Evolutionary conservation across 2,888 invertebrate species (phyloP), one percentile per base, ranked within the genome.

Genomic region (Taphrorychus bicolor): DNA sequence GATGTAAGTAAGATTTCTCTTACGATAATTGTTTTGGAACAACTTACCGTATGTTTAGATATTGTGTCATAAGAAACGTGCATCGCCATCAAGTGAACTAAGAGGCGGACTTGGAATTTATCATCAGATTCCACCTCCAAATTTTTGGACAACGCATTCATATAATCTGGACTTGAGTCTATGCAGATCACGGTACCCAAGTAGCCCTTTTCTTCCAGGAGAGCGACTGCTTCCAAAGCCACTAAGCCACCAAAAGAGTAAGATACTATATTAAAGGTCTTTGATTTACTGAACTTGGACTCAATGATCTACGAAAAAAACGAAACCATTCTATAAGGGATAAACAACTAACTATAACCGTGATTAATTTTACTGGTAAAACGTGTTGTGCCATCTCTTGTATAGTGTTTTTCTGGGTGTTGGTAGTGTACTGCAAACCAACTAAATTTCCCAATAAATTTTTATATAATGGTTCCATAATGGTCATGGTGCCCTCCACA

Each of bases 201-300:
- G 59, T 84, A 84, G 72, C 91, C 91, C 75, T 86, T 83, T 5
- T 82, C 82, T 80, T 94, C 94, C 40, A 97, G 83, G 75, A 87
- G 85, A 5, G 87, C 83, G 3, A 89, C 91, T 66, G 97, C 83
- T 79, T 95, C 93, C 62, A 96, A 81, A 0, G 91, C 90, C 17
- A 95, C 84, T 18, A 91, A 81, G 0, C 90, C 85, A 49, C 98
- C 98, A 77, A 89, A 97, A 11, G 97, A 98, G 84, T 98, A 97
- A 1, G 93, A 96, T 11, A 92, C 86, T 0, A 98, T 79, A 66
- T 87, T 87, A 83, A 92, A 95, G 0, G 85, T 84, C 53, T 87
- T 83, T 0, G 84, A 83, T 0, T 85, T 87, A 0, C 85, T 79
- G 7, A 88, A 75, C 7, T 84, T 82, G 42, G 84, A 81, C 69